Conservation (phyloP, 2,888 invertebrate species). For the Protodeltote pygarga region DNA sequence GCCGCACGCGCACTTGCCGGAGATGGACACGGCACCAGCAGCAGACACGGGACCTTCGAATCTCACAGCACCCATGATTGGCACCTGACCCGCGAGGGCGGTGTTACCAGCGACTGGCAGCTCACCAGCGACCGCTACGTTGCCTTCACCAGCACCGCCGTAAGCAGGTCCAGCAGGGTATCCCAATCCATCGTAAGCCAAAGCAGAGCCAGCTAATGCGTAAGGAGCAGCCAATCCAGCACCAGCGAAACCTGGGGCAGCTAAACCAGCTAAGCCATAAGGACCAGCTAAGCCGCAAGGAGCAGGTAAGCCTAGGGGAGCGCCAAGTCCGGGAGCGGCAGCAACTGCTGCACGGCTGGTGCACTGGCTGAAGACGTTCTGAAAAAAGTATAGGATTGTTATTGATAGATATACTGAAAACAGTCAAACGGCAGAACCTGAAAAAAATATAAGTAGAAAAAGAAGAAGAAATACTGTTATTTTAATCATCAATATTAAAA, state of each 20-base stretch:
- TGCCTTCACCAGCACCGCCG: conserved; percentile 17
- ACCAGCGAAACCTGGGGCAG: too few relatives aligned
- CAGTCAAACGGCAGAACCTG: too few relatives aligned
- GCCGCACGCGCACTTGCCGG: conserved; percentile 60
- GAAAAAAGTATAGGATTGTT: background rate
- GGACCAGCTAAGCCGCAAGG: too few relatives aligned
- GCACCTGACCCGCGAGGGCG: conserved; percentile 39
- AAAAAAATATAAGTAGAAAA: too few relatives aligned
- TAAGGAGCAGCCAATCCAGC: too few relatives aligned
- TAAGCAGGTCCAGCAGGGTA: conserved; percentile 2
- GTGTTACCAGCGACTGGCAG: conserved; percentile 4
- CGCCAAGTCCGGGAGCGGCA: conserved; percentile 6
- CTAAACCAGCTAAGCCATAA: too few relatives aligned
- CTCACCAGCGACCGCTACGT: conserved; percentile 26
- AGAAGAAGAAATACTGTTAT: too few relatives aligned
- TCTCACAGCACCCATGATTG: conserved; percentile 59
- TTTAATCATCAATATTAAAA: too few relatives aligned
- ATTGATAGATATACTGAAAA: too few relatives aligned
- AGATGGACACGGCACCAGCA: conserved; percentile 59
- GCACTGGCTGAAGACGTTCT: conserved; percentile 25
- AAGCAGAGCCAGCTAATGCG: conserved; percentile 1
- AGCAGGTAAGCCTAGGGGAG: too few relatives aligned
- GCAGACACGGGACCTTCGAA: conserved; percentile 64
- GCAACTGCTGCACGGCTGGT: conserved; percentile 19
- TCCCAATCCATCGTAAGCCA: background rate